A percentile compares a stretch with the other conserved stretches of the same genome.
Evolutionary conservation across 2,113 vertebrate species (phyloP).

Genomic region (Alouatta palliata): DNA sequence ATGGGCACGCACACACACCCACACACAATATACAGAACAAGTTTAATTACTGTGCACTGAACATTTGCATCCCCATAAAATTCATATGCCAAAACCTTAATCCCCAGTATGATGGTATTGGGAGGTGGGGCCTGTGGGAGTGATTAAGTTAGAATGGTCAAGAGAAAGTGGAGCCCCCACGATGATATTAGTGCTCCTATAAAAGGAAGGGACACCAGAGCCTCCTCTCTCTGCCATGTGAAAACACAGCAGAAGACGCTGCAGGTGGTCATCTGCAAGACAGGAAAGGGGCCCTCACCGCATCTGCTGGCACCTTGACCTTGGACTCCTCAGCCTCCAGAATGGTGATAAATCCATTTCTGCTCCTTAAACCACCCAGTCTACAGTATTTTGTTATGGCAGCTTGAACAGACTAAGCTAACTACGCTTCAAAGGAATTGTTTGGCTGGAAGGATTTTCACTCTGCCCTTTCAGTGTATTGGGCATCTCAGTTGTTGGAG

Average conservation of each 20-base stretch:
- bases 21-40: not conserved
- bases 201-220: not conserved
- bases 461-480: not conserved
- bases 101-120: not conserved
- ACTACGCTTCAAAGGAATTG: not conserved
- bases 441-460: not conserved
- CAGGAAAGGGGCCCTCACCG: not conserved
- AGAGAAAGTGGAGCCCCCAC: no score
- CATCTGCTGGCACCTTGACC: not conserved
- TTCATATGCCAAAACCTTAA: not conserved
- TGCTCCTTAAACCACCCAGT: not conserved
- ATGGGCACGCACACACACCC: no score
- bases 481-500: not conserved
- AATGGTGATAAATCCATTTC: not conserved
- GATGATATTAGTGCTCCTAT: not conserved
- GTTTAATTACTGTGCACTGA: not conserved
- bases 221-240: no score
- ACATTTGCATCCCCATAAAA: not conserved
- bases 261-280: not conserved
- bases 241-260: not conserved
- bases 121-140: not conserved
- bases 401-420: not conserved
- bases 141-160: not conserved
- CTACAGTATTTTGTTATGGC: not conserved
- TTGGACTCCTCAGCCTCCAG: not conserved